Percentiles rank a stretch among this genome's conserved stretches.
Evolutionary conservation across 2,888 invertebrate genomes (phyloP).

Genomic region (Drosophila testacea): DNA sequence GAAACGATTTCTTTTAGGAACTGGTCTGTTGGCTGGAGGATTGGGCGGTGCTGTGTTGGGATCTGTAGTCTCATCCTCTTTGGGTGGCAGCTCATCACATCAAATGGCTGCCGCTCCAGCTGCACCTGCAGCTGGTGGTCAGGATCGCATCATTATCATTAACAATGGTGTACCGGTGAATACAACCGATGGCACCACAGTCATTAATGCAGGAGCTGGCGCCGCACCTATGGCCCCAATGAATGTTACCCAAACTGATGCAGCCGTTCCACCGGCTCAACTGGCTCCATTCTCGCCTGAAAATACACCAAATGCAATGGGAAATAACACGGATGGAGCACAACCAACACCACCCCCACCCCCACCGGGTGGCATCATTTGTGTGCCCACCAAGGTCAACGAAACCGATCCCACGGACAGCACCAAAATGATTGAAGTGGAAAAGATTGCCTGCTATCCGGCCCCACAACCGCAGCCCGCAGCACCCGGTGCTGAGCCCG

Average conservation of each 20-base stretch:
- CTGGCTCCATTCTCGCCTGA: constrained; percentile 58
- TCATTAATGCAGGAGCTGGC: constrained; percentile 74
- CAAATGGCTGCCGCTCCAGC: constrained; percentile 67
- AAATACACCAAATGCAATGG: constrained; percentile 50
- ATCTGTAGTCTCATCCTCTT: constrained; percentile 82
- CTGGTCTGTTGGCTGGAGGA: constrained; percentile 83
- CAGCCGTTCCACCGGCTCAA: constrained; percentile 53
- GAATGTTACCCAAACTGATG: constrained; percentile 48
- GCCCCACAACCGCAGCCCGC: constrained; percentile 75
- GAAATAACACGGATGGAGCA: constrained; percentile 50
- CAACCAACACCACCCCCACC: constrained; percentile 56
- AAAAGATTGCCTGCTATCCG: constrained; percentile 84
- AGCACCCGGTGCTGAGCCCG: constrained; percentile 60
- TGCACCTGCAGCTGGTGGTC: constrained; percentile 58
- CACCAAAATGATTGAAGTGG: constrained; percentile 81
- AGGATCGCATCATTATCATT: constrained; percentile 83
- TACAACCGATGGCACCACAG: constrained; percentile 66
- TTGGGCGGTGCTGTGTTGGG: constrained; percentile 83
- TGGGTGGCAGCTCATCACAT: constrained; percentile 70
- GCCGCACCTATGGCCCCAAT: constrained; percentile 58
- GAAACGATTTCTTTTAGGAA: constrained; percentile 62
- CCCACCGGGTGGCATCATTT: constrained; percentile 81
- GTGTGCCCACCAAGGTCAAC: constrained; percentile 82
- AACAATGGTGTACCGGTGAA: constrained; percentile 82
- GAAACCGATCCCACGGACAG: constrained; percentile 84